phyloP scores from a whole-genome alignment of 1,140 invertebrate genomes.

The Procambarus virginalis region DNA sequence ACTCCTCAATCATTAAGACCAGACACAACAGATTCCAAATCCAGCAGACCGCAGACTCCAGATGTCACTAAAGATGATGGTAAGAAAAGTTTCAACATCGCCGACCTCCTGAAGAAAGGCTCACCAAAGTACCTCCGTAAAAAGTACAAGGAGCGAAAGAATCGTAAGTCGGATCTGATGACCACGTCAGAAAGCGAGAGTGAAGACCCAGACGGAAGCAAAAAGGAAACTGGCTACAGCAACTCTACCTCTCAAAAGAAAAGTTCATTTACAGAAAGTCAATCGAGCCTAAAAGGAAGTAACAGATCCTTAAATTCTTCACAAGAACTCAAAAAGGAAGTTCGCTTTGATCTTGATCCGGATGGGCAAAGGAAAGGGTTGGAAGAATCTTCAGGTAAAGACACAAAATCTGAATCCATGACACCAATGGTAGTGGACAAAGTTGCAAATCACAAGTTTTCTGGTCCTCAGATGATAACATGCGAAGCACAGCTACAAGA shows the following conservation, averaged over 20 bases:
- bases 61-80: slow-evolving; percentile 40
- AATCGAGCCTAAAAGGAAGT: slow-evolving; percentile 67
- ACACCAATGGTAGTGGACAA: background rate
- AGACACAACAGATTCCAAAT: slow-evolving; percentile 57
- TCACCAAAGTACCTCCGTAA: slow-evolving; percentile 68
- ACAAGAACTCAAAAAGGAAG: slow-evolving; percentile 67
- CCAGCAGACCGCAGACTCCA: slow-evolving; percentile 50
- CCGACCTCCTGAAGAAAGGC: slow-evolving; percentile 66
- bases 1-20: slow-evolving; percentile 38
- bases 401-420: background rate
- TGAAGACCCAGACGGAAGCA: slow-evolving; percentile 51
- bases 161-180: slow-evolving; percentile 57
- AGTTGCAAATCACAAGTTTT: background rate
- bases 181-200: slow-evolving; percentile 66
- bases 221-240: background rate
- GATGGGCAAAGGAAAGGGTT: slow-evolving; percentile 13
- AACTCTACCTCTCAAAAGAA: slow-evolving; percentile 26
- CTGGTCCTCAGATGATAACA: slow-evolving; percentile 27
- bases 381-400: slow-evolving; percentile 30
- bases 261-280: slow-evolving; percentile 22
- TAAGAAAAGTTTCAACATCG: slow-evolving; percentile 64
- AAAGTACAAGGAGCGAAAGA: slow-evolving; percentile 63
- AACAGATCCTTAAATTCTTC: slow-evolving; percentile 51
- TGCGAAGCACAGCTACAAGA: slow-evolving; percentile 48
- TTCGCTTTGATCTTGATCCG: slow-evolving; percentile 64